Base-by-base conservation (phyloP, 2,113 vertebrate genomes). In the Paradoxurus hermaphroditus region DNA sequence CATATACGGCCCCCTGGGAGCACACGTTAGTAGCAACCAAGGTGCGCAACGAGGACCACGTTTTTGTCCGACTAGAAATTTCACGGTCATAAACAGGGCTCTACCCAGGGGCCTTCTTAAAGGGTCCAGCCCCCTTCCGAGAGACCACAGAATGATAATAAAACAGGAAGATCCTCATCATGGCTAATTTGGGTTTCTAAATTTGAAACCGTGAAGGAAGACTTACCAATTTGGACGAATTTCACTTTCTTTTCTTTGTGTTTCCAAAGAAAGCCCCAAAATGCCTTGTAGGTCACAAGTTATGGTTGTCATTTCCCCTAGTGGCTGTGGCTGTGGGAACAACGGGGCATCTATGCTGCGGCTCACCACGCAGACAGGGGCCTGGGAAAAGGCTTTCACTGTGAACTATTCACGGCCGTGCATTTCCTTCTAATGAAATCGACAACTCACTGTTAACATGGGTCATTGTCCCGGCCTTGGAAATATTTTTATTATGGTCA, bases 401-500 rank as follows among this genome's bases (percentile, higher is more conserved):
- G 93, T 87, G 18, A 68, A 12, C 59, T 41, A 4, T 1, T 73
- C 86, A 68, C 44, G n/a, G 73, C 4, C 16, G 73, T 51, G 41
- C 46, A 46, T 56, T 92, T 94, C 65, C 91, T 91, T 62, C 67
- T 65, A 94, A 85, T 21, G 95, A 93, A 90, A 86, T 84, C 73
- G 93, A 89, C 72, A 72, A 84, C 94, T 92, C 63, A 2, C 92
- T 96, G 59, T 90, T 89, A 94, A 88, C 49, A 72, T 5, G 77
- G 92, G 86, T 67, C 91, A 53, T 94, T 96, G 93, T 91, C 79
- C 73, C 41, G n/a, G 68, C 86, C 86, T 97, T 62, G 51, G 96
- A 96, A 95, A 98, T 96, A 91, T 92, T 98, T 97, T 97, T 93
- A 95, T 86, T 95, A 86, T 82, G 59, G 73, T 73, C 86, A 46